A percentile compares a stretch with the other conserved stretches of the same genome.
These are phyloP conservation scores for Clarias fuscus DNA, from an alignment of 2,797 vertebrate species.

Conservation along the genomic window DNA sequence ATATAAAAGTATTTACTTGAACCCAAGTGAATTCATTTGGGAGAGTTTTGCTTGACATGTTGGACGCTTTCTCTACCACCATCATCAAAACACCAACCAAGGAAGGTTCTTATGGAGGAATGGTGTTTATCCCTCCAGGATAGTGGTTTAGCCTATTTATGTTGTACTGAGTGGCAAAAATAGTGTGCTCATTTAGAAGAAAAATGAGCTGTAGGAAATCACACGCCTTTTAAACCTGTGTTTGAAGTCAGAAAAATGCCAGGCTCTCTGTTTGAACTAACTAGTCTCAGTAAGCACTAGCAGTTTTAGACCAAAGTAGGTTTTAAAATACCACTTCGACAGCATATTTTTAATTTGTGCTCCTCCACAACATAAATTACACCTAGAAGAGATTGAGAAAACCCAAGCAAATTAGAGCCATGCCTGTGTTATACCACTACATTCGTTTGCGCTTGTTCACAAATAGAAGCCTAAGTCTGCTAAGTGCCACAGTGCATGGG, in stretches of 20 bases:
- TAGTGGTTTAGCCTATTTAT: neutral
- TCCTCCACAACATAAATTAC: neutral
- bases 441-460: neutral
- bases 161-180: neutral
- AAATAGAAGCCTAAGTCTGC: neutral
- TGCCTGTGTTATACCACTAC: neutral
- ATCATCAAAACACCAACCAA: neutral
- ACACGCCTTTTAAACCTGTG: neutral
- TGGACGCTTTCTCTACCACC: neutral
- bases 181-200: neutral
- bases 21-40: neutral
- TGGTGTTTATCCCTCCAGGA: neutral
- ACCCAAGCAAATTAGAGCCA: conserved; percentile 9
- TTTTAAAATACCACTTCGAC: neutral
- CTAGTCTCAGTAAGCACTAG: conserved; percentile 14
- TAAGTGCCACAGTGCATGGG: neutral
- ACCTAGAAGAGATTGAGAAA: neutral
- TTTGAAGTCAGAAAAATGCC: neutral
- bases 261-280: neutral
- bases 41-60: neutral
- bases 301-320: neutral
- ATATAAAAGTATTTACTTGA: neutral
- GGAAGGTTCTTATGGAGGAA: neutral
- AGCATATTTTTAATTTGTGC: neutral
- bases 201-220: neutral